These are phyloP conservation scores for Capra hircus DNA, from an alignment of 2,113 vertebrate species.

Conservation along the genomic window DNA sequence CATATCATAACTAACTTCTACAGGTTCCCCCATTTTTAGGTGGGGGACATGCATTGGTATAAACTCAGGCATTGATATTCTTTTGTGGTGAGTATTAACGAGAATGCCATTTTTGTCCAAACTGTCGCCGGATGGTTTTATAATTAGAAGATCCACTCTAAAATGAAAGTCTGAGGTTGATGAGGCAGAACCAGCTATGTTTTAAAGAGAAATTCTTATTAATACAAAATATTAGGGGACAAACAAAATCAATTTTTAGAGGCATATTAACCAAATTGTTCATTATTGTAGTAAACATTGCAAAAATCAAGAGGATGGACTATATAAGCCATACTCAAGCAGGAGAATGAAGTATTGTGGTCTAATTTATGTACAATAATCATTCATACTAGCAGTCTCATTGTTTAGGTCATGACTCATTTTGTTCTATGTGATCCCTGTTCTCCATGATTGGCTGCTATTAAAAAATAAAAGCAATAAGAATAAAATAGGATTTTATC, in stretches of 20 bases:
- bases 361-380: slow-evolving; percentile 77
- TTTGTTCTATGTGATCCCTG: slow-evolving; percentile 79
- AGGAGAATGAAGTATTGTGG: slow-evolving; percentile 71
- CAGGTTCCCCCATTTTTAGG: background rate
- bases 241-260: slow-evolving; percentile 62
- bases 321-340: slow-evolving; percentile 70
- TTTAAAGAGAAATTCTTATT: slow-evolving; percentile 68
- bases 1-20: background rate
- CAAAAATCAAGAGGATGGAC: slow-evolving; percentile 68
- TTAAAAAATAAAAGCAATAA: slow-evolving; percentile 61
- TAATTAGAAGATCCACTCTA: slow-evolving; percentile 57
- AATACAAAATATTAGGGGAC: slow-evolving; percentile 44
- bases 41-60: background rate
- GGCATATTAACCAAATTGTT: slow-evolving; percentile 78
- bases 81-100: slow-evolving; percentile 35
- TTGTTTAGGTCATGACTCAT: slow-evolving; percentile 74
- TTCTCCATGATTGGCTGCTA: slow-evolving; percentile 76
- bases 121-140: slow-evolving; percentile 31
- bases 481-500: slow-evolving; percentile 46
- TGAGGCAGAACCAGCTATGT: slow-evolving; percentile 32
- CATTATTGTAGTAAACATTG: slow-evolving; percentile 76
- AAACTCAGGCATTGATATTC: slow-evolving; percentile 31
- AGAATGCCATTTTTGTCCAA: slow-evolving; percentile 44
- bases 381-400: slow-evolving; percentile 75
- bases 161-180: slow-evolving; percentile 46